Percentiles rank a stretch among this genome's conserved stretches.
Conservation (phyloP, 2,797 vertebrate genomes). For the Salarias fasciatus region DNA sequence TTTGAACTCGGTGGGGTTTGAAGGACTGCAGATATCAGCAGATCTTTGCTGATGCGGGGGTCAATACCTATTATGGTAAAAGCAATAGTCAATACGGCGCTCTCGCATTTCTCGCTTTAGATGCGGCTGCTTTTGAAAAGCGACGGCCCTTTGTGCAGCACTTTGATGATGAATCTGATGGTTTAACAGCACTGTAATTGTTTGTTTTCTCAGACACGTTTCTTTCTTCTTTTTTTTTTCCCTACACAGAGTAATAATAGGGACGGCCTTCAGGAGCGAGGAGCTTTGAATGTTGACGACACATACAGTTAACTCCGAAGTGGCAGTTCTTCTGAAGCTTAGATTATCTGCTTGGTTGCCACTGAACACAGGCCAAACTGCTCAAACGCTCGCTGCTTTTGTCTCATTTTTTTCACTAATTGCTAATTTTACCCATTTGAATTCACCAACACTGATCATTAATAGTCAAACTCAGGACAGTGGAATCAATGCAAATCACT, state of each 20-base stretch:
- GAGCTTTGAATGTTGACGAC: neutral
- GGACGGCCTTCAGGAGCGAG: neutral
- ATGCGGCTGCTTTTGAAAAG: conserved; percentile 41
- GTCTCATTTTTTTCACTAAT: conserved; percentile 20
- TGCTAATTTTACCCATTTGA: conserved; percentile 5
- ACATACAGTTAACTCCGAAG: conserved; percentile 10
- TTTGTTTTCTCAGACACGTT: conserved; percentile 28
- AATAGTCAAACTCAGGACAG: neutral
- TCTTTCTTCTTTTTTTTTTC: conserved; percentile 18
- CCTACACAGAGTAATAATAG: conserved; percentile 27
- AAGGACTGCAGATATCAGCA: conserved; percentile 74
- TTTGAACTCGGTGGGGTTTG: conserved; percentile 61
- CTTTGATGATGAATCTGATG: conserved; percentile 38
- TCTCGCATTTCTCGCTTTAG: conserved; percentile 34
- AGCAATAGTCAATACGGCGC: conserved; percentile 70
- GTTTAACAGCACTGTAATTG: conserved; percentile 38
- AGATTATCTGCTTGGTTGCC: conserved; percentile 28
- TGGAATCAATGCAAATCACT: neutral
- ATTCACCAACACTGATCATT: neutral
- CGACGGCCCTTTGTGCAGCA: conserved; percentile 19
- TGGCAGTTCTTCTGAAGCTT: conserved; percentile 6
- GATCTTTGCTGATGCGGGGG: conserved; percentile 54
- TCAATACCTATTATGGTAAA: conserved; percentile 77
- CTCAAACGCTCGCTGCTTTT: conserved; percentile 18
- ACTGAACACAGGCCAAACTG: conserved; percentile 14